Evolutionary conservation across 2,888 invertebrate species (phyloP), one percentile per base, ranked within the genome.

Genomic region (Sabatieria punctata): DNA sequence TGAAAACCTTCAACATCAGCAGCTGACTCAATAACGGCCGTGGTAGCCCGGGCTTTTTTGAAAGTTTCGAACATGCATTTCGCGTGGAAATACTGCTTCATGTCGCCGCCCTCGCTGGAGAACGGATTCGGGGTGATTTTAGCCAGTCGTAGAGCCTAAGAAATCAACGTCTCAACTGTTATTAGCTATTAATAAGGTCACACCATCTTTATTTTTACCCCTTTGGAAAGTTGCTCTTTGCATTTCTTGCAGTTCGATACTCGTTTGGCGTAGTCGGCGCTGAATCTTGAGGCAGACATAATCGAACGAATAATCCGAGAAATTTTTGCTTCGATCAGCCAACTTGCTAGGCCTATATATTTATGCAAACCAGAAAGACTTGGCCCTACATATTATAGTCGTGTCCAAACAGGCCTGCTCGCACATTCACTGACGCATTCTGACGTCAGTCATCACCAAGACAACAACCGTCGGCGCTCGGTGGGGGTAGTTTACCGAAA

Each of bases 241-340:
- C 86, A 88, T 59, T 80, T 82, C 66, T 85, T 85, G 63, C 88
- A 88, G 15, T 77, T 76, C 1, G 86, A 80, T 43, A 81, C 81
- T 13, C 77, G 74, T 69, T 85, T 85, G 0, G 85, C 84, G 51
- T 79, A 75, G 55, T 86, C 86, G 11, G 78, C 75, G 46, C 72
- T 75, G 67, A 64, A 72, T 49, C 61, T 59, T 45, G 67, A 67
- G 22, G 65, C 62, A 3, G 66, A 55, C 69, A 69, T 69, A 2
- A 33, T n/a, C n/a, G 11, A 33, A 33, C 11, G 13, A 33, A 33
- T 33, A n/a, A n/a, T n/a, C n/a, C n/a, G n/a, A n/a, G n/a, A n/a
- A n/a, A n/a, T n/a, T n/a, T n/a, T n/a, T n/a, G n/a, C n/a, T n/a
- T n/a, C n/a, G n/a, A n/a, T n/a, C n/a, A n/a, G n/a, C n/a, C n/a